Percentiles rank a stretch among this genome's conserved stretches.
Conservation (phyloP, 2,888 invertebrate species). For the Dryobotodes eremita region DNA sequence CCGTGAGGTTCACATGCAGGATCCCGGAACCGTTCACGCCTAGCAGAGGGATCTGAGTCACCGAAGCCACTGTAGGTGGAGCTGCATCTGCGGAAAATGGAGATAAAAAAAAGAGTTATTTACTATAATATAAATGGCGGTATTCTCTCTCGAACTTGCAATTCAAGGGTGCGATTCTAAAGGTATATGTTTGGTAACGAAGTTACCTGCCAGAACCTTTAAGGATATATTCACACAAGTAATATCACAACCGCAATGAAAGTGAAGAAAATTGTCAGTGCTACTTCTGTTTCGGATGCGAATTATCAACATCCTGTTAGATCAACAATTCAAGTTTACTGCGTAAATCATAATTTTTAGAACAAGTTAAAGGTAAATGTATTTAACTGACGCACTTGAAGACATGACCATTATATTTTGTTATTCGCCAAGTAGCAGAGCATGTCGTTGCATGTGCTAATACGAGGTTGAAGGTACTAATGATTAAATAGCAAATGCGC, state of each 20-base stretch:
- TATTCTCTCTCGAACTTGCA: not conserved
- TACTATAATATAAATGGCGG: no score
- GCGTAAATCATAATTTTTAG: not conserved
- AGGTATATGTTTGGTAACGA: not conserved
- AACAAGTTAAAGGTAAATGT: not conserved
- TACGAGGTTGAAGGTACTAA: not conserved
- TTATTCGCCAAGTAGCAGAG: not conserved
- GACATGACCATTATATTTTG: not conserved
- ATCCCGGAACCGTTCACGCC: slow-evolving; percentile 89
- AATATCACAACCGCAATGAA: not conserved
- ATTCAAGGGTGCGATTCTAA: not conserved
- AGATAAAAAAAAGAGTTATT: not conserved
- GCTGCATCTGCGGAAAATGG: slow-evolving; percentile 63
- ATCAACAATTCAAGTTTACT: not conserved
- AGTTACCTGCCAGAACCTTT: no score
- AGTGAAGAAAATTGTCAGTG: not conserved
- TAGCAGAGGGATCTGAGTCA: slow-evolving; percentile 81
- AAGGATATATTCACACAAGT: not conserved
- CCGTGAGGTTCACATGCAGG: slow-evolving; percentile 73
- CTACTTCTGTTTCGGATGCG: not conserved
- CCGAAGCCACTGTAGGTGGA: slow-evolving; percentile 64
- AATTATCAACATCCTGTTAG: not conserved
- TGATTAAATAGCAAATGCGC: slow-evolving; percentile 16
- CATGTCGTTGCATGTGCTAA: slow-evolving; percentile 9
- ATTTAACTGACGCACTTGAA: not conserved